Base-by-base conservation (phyloP, 2,888 invertebrate genomes). In the Ennomos erosarius region DNA sequence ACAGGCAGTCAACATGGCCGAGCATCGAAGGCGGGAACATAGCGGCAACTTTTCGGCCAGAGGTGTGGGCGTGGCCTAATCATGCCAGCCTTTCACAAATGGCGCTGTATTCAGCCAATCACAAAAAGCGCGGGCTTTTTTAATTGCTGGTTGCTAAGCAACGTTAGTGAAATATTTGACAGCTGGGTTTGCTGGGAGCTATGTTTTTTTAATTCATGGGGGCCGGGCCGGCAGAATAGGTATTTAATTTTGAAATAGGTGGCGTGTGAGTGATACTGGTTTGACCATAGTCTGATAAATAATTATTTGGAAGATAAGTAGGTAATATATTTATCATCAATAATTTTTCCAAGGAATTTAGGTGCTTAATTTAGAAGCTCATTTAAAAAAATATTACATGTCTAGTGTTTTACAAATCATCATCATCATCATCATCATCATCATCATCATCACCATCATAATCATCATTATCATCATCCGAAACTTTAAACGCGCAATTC, bases 61-160 rank as follows among this genome's bases (percentile, higher is more conserved):
- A 57, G 66, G 69, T 59, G 81, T 79, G 73, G 91, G 90, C 87
- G 91, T 80, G 81, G 87, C 84, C 55, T 65, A 65, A 67, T 56
- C 60, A 64, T 69, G 76, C 85, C 75, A 81, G 88, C 90, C 87
- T 87, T 89, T 87, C 62, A 76, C 88, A 90, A 91, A 92, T 92
- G 91, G 91, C 91, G 91, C 80, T 85, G 79, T 85, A 85, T 78
- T 84, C 84, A 58, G 77, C 90, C 90, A 91, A 90, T 90, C 73
- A 67, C 75, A 75, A 71, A 74, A 72, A 69, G 79, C 76, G 71
- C 66, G 66, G 69, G 64, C 70, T 52, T 47, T 69, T 76, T 81
- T 77, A 75, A 78, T 76, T 76, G 79, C 49, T 52, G 44, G 79
- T 77, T 75, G 75, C 75, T 59, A 62, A 60, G 75, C 75, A 78